phyloP scores from a whole-genome alignment of 2,888 invertebrate species.

The Cephus runcator region DNA sequence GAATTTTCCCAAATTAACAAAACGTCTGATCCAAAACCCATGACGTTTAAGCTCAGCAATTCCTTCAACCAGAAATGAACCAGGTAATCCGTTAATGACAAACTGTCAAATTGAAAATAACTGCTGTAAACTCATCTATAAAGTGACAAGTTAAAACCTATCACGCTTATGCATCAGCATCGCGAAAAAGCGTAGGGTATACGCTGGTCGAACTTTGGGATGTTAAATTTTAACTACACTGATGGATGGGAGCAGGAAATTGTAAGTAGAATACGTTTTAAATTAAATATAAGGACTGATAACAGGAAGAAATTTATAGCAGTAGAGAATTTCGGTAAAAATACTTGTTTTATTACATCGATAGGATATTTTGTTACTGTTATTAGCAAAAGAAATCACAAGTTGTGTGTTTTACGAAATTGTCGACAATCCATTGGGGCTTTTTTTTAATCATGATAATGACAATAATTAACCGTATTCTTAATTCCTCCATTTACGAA shows the following conservation, averaged over 20 bases:
- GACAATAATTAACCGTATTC: constrained; percentile 11
- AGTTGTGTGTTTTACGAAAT: constrained; percentile 39
- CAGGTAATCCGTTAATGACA: no score
- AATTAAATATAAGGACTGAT: neutral
- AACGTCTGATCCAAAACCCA: no score
- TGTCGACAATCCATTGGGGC: constrained; percentile 28
- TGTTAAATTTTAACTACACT: neutral
- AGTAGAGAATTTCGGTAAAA: constrained; percentile 41
- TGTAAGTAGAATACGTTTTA: neutral
- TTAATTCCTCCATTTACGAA: constrained; percentile 40
- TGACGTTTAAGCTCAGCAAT: no score
- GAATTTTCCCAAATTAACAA: no score
- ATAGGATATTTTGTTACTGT: constrained; percentile 47
- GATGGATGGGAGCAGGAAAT: neutral
- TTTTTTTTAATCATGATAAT: constrained; percentile 22
- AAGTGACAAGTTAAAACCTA: no score
- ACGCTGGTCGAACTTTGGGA: neutral
- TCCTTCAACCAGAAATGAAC: no score
- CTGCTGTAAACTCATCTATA: no score
- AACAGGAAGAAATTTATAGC: neutral
- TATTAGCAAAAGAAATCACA: constrained; percentile 50
- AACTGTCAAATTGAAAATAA: no score
- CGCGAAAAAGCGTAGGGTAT: no score
- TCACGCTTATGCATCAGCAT: no score
- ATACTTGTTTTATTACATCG: constrained; percentile 51